These are phyloP conservation scores for Caenorhabditis imperialis DNA, from an alignment of 2,888 invertebrate species.

Conservation along the genomic window DNA sequence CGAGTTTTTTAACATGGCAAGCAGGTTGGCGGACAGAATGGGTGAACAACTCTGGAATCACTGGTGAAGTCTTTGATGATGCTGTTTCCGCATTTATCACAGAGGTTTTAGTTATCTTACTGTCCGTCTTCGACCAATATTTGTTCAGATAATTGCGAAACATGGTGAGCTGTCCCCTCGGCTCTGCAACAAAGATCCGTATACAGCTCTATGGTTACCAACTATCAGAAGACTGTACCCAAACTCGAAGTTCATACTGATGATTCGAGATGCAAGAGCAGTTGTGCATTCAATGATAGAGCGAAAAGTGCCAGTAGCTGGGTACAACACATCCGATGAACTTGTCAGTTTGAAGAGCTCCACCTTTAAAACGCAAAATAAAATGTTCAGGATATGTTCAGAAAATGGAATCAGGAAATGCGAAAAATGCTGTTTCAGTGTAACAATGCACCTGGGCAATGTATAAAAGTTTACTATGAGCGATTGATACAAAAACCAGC, in stretches of 20 bases:
- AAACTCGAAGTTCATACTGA: conserved; percentile 95
- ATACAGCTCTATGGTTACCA: conserved; percentile 94
- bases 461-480: conserved; percentile 87
- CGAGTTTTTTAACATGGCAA: conserved; percentile 86
- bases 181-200: conserved; percentile 97
- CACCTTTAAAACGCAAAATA: no score
- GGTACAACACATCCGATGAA: conserved; percentile 84
- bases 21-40: conserved; percentile 86
- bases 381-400: conserved; percentile 90
- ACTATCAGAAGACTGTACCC: conserved; percentile 94
- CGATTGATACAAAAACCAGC: conserved; percentile 93
- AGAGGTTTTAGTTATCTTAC: conserved; percentile 38
- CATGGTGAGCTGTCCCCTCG: conserved; percentile 92
- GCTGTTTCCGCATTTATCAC: conserved; percentile 93
- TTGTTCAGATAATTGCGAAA: conserved; percentile 84
- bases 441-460: conserved; percentile 66
- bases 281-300: conserved; percentile 97
- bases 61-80: conserved; percentile 90
- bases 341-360: not conserved
- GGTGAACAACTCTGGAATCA: conserved; percentile 91
- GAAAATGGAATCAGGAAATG: conserved; percentile 87
- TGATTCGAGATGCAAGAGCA: conserved; percentile 86
- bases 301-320: conserved; percentile 88
- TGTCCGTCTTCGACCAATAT: not conserved
- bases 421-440: conserved; percentile 94